phyloP scores from a whole-genome alignment of 2,113 vertebrate genomes.

The Glaucidium brasilianum region DNA sequence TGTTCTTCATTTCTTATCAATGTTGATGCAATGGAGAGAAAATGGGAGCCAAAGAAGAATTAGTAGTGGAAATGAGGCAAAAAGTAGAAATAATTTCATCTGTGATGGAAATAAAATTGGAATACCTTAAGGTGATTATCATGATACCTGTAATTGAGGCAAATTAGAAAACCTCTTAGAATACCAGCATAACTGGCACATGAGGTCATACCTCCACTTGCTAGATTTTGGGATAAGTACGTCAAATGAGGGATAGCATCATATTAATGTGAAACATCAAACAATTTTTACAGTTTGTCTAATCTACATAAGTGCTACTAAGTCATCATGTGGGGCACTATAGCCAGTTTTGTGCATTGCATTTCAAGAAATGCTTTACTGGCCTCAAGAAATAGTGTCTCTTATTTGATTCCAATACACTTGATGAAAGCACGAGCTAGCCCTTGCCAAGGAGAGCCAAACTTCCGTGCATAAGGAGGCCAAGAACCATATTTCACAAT shows the following conservation, averaged over 20 bases:
- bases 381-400: not conserved
- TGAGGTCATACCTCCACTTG: not conserved
- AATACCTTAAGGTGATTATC: not conserved
- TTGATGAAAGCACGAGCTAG: not conserved
- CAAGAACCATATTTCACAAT: not conserved
- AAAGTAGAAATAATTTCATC: not conserved
- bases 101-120: not conserved
- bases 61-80: not conserved
- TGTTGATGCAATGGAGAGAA: not conserved
- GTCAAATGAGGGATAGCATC: not conserved
- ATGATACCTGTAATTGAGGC: not conserved
- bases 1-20: not conserved
- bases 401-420: not conserved
- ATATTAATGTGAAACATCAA: not conserved
- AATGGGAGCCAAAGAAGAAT: not conserved
- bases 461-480: not conserved
- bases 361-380: not conserved
- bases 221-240: not conserved
- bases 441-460: not conserved
- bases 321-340: fast-evolving
- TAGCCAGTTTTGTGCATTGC: not conserved
- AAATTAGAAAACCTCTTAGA: not conserved
- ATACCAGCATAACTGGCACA: not conserved
- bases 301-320: not conserved
- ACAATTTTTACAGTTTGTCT: not conserved